These are phyloP conservation scores for Notamacropus eugenii DNA, from an alignment of 2,797 vertebrate species.

Conservation along the genomic window DNA sequence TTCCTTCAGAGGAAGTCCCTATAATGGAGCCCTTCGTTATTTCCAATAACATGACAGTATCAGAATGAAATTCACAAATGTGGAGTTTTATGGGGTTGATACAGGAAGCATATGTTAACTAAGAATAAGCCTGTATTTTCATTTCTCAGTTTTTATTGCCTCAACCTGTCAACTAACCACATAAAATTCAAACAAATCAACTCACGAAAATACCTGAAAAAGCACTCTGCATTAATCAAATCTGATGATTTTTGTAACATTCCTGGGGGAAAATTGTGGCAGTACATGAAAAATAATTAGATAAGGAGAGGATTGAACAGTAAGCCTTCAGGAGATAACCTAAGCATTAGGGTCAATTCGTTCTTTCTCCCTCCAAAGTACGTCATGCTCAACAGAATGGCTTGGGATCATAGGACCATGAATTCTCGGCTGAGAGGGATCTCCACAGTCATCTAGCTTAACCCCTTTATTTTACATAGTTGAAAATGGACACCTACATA, in stretches of 20 bases:
- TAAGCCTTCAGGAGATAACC: slow-evolving; percentile 60
- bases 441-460: background rate
- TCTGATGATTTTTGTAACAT: slow-evolving; percentile 57
- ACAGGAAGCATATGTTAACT: slow-evolving; percentile 61
- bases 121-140: slow-evolving; percentile 63
- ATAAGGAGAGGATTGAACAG: slow-evolving; percentile 70
- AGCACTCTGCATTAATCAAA: slow-evolving; percentile 73
- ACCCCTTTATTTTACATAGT: background rate
- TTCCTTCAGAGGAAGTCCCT: slow-evolving; percentile 38
- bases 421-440: background rate
- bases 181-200: slow-evolving; percentile 73
- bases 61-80: slow-evolving; percentile 59
- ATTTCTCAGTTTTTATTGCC: slow-evolving; percentile 72
- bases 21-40: slow-evolving; percentile 11
- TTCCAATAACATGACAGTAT: slow-evolving; percentile 56
- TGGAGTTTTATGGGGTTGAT: slow-evolving; percentile 51
- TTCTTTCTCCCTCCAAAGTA: background rate
- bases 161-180: slow-evolving; percentile 70
- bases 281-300: slow-evolving; percentile 75
- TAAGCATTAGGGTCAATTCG: background rate
- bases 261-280: slow-evolving; percentile 62
- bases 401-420: background rate
- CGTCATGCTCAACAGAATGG: background rate
- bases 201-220: slow-evolving; percentile 74
- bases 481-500: background rate